Evolutionary conservation across 2,797 vertebrate genomes (phyloP), one percentile per base, ranked within the genome.

Genomic region (Silurus lanzhouensis): DNA sequence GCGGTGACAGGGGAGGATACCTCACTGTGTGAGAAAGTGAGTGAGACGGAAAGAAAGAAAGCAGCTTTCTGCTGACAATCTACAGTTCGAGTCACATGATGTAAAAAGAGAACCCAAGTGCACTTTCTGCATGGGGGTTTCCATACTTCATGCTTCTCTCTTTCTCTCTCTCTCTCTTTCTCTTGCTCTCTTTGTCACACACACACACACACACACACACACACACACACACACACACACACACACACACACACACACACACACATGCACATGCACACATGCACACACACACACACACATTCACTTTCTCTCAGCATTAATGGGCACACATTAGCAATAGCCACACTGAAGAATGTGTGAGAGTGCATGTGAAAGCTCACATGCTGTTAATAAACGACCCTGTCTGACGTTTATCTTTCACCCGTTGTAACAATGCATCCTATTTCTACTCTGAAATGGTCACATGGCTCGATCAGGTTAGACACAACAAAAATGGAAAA

Each of bases 1-100:
- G 22, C 8, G 27, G 27, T 44, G 27, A 61, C 75, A 78, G 20
- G 5, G 20, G 19, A 78, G 31, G 58, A 78, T 22, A 31, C 20
- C 58, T 46, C 1, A 17, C 19, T 81, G 15, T 67, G 75, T 74
- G 79, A 82, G 80, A 83, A 57, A 81, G 60, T 55, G 31, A 84
- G 76, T 44, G 19, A 63, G 68, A 52, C 22, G 6, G 64, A 20
- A 58, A 20, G 52, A 61, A 66, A 85, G 63, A 83, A 58, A 55
- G 79, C 92, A 91, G 89, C 60, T 87, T 91, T 91, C 87, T 85
- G 90, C 91, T 90, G 82, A 86, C 87, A 94, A 93, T 92, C 93
- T 92, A 92, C 93, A 94, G 87, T 82, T 72, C n/a, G 74, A 88
- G 92, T 95, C 94, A 95, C 93, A 92, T 95, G 94, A 93, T 75